Evolutionary conservation across 2,113 vertebrate species (phyloP).

Genomic region (Aspiorhynchus laticeps): DNA sequence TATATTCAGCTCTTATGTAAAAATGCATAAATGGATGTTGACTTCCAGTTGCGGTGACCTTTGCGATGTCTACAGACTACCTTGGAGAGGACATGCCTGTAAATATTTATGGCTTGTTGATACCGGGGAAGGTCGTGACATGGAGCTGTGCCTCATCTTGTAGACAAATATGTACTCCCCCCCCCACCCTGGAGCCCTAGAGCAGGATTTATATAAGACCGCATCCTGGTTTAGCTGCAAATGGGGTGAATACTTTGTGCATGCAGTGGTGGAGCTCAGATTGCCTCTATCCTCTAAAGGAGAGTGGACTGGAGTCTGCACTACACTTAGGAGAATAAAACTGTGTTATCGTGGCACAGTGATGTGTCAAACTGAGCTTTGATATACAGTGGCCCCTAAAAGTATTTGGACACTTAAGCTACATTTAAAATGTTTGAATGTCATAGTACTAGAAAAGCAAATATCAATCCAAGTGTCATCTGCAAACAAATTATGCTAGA

Average conservation of each 20-base stretch:
- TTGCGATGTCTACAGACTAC: slow-evolving; percentile 52
- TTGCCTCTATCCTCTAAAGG: background rate
- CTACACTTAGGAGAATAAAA: background rate
- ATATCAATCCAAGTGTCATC: background rate
- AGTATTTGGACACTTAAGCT: background rate
- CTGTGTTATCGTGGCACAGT: background rate
- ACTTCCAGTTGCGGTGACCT: slow-evolving; percentile 55
- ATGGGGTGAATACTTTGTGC: slow-evolving; percentile 37
- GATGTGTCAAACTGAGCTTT: background rate
- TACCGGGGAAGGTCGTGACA: slow-evolving; percentile 51
- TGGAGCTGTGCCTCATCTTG: slow-evolving; percentile 36
- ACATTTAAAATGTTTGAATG: background rate
- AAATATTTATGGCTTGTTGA: slow-evolving; percentile 61
- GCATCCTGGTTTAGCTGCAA: slow-evolving; percentile 25
- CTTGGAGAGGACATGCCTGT: slow-evolving; percentile 53
- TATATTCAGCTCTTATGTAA: slow-evolving; percentile 41
- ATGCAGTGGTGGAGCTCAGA: background rate
- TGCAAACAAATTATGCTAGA: background rate
- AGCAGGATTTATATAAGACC: slow-evolving; percentile 35
- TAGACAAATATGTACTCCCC: slow-evolving; percentile 52
- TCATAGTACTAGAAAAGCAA: background rate
- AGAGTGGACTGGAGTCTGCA: background rate
- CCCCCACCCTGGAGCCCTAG: slow-evolving; percentile 30
- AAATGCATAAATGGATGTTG: slow-evolving; percentile 61
- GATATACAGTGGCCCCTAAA: background rate